Percentiles rank a stretch among this genome's conserved stretches.
These are phyloP conservation scores for Melanerpes aurifrons DNA, from an alignment of 2,113 vertebrate genomes.

Conservation along the genomic window DNA sequence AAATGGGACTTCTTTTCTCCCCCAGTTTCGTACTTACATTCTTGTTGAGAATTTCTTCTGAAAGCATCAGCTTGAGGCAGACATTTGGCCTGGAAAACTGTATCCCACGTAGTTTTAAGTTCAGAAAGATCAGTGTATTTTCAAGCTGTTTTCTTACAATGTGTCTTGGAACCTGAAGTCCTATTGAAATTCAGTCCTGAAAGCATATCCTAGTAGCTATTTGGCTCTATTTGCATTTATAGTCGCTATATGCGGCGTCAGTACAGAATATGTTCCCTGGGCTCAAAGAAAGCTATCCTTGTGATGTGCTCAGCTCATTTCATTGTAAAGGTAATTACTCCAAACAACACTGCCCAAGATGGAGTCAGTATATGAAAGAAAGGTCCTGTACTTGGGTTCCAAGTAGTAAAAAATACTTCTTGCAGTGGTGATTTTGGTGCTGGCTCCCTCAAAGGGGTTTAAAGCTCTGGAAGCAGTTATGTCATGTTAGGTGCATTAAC, in stretches of 20 bases:
- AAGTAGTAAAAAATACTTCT: background rate
- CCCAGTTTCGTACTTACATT: background rate
- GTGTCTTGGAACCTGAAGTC: background rate
- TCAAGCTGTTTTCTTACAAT: background rate
- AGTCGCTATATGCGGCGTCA: background rate
- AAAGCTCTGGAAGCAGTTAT: background rate
- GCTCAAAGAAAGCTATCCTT: background rate
- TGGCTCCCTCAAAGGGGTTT: background rate
- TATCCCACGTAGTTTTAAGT: background rate
- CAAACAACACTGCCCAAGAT: background rate
- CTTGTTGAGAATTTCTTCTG: background rate
- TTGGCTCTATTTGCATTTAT: background rate
- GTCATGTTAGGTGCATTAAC: background rate
- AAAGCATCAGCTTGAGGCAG: background rate
- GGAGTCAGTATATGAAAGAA: background rate
- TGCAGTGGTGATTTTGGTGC: background rate
- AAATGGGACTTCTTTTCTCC: background rate
- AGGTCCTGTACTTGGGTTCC: background rate
- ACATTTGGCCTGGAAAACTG: background rate
- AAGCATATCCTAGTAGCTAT: background rate
- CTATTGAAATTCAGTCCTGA: background rate
- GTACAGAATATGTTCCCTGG: background rate
- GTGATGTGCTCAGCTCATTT: background rate
- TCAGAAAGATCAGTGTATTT: background rate
- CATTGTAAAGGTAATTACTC: background rate